Evolutionary conservation across 2,797 vertebrate genomes (phyloP).

Genomic region (Melanotaenia nigrans): DNA sequence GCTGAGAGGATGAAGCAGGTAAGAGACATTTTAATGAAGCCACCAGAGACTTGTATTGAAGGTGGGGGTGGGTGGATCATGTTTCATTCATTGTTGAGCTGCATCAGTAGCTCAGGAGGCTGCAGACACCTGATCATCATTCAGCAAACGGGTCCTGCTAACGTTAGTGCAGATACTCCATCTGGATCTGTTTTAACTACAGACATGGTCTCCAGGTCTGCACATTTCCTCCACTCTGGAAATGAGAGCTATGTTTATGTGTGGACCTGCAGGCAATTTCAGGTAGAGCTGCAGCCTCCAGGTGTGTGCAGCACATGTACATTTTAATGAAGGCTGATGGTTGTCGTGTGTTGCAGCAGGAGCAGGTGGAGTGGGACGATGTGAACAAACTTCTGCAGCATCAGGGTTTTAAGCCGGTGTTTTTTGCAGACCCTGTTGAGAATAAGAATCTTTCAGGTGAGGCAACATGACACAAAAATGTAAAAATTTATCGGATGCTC

Average conservation of each 20-base stretch:
- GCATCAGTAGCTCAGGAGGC: neutral
- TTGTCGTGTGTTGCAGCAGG: constrained; percentile 72
- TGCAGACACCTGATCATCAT: neutral
- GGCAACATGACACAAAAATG: too few species aligned
- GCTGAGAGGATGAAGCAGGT: constrained; percentile 40
- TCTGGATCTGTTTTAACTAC: neutral
- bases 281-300: constrained; percentile 60
- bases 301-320: neutral
- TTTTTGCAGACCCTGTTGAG: constrained; percentile 76
- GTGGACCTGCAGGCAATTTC: constrained; percentile 79
- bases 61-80: neutral
- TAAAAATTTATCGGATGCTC: too few species aligned
- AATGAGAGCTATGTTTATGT: constrained; percentile 76
- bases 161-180: neutral
- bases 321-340: neutral
- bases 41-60: neutral
- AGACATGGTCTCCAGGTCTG: constrained; percentile 47
- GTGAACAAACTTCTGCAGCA: constrained; percentile 83
- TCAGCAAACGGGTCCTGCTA: neutral
- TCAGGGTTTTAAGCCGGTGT: constrained; percentile 85
- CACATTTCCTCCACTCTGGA: constrained; percentile 25
- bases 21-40: neutral
- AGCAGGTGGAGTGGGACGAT: constrained; percentile 87
- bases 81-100: constrained; percentile 34
- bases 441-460: constrained; percentile 82